phyloP scores from a whole-genome alignment of 2,113 vertebrate genomes.

The Felis chaus region DNA sequence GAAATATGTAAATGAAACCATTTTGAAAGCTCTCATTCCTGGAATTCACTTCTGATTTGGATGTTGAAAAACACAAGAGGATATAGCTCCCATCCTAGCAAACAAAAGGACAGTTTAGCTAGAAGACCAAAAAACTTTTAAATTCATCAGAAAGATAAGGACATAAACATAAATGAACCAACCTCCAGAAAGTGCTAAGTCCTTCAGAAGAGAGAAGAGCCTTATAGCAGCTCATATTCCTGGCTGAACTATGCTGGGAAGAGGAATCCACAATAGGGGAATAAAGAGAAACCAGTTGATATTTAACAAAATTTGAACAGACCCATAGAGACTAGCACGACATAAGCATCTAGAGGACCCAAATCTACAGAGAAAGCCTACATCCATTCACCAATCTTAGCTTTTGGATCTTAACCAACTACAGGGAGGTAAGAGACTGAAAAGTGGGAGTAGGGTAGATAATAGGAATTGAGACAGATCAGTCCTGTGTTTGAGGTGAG shows the following conservation, averaged over 20 bases:
- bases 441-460: background rate
- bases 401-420: background rate
- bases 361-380: background rate
- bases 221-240: background rate
- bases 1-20: slow-evolving; percentile 21
- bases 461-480: background rate
- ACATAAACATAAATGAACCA: background rate
- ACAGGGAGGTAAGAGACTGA: background rate
- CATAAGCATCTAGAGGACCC: background rate
- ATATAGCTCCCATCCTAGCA: background rate
- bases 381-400: background rate
- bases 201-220: background rate
- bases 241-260: background rate
- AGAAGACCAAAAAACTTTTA: slow-evolving; percentile 13
- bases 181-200: background rate
- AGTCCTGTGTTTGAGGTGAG: background rate
- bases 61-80: background rate
- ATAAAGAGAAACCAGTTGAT: background rate
- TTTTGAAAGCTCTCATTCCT: background rate
- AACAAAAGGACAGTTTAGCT: background rate
- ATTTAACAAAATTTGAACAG: background rate
- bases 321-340: background rate
- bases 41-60: background rate
- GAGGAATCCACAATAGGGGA: background rate
- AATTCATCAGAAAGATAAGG: background rate